Conservation (phyloP, 2,888 invertebrate species). For the Drosophila falleni region DNA sequence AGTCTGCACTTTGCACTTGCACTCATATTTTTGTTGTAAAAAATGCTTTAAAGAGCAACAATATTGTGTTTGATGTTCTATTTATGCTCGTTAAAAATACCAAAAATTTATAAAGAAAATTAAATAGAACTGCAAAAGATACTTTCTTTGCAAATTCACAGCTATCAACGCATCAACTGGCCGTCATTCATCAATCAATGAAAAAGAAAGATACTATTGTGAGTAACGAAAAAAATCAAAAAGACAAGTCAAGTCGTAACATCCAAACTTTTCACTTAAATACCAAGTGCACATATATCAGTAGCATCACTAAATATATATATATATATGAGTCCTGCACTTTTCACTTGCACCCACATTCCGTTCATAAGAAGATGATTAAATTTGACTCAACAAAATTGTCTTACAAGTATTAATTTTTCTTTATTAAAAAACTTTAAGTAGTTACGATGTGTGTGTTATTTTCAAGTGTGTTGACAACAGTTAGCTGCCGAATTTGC, state of each 20-base stretch:
- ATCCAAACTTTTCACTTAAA: conserved; percentile 22
- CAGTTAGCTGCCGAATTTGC: conserved; percentile 78
- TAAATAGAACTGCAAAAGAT: conserved; percentile 22
- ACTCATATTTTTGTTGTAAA: conserved; percentile 20
- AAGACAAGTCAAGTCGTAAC: conserved; percentile 51
- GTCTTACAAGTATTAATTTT: conserved; percentile 35
- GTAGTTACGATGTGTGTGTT: conserved; percentile 7
- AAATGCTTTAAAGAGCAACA: conserved; percentile 39
- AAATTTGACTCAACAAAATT: conserved; percentile 41
- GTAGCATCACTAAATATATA: conserved; percentile 24
- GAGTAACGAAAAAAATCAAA: conserved; percentile 84
- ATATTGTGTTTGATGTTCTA: no score
- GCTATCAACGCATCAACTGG: conserved; percentile 87
- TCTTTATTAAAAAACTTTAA: not conserved
- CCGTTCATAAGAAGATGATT: conserved; percentile 22
- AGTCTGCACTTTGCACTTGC: conserved; percentile 42
- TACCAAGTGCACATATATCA: conserved; percentile 35
- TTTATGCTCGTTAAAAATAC: no score
- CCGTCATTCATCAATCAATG: conserved; percentile 86
- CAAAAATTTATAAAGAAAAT: not conserved
- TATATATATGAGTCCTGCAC: conserved; percentile 19
- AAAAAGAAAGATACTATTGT: conserved; percentile 88
- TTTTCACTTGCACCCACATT: conserved; percentile 47
- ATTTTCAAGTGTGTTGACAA: conserved; percentile 41
- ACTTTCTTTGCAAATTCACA: conserved; percentile 86